Base-by-base conservation (phyloP, 2,888 invertebrate species). In the Trypoxylon attenuatum region DNA sequence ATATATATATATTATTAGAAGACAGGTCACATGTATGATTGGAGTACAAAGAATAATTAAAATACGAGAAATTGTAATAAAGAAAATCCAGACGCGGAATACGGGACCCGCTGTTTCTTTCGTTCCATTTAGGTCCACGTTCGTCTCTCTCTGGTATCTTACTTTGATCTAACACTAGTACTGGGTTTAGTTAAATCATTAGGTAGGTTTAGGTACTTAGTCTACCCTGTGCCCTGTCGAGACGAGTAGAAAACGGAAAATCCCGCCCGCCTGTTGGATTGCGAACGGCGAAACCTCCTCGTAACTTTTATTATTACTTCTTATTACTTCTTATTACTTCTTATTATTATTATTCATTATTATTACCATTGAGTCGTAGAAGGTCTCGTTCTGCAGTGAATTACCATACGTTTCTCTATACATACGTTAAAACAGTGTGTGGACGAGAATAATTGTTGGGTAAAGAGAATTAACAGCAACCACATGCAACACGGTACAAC, bases 161-260 rank as follows among this genome's bases (percentile, higher is more conserved):
- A 79, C 57, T 74, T 80, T 79, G 56, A 54, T 77, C 66, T 76
- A 72, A 77, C 62, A 63, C 57, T 76, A 75, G 76, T 68, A 76
- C 55, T 76, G 73, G 60, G 59, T 64, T 77, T 77, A 77, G 77
- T 76, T 82, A 66, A 57, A 73, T 78, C 65, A 77, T 79, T 78
- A 79, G 80, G 70, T 82, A 81, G 82, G 82, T 79, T 80, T 82
- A 80, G 78, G 77, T 77, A 78, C 68, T 66, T 82, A 83, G 83
- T 82, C 77, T 72, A 70, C 69, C 81, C 77, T 75, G 68, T 76
- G 62, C 63, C 76, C 77, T 78, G 71, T 79, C 69, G 79, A 72
- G 77, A 80, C 73, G 80, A 79, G 84, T 84, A 83, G 83, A 81
- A 77, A 74, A 73, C 61, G 73, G 62, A 74, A 64, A 72, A 70